Percentiles rank a stretch among this genome's conserved stretches.
These are phyloP conservation scores for Thera britannica DNA, from an alignment of 2,888 invertebrate genomes.

Conservation along the genomic window DNA sequence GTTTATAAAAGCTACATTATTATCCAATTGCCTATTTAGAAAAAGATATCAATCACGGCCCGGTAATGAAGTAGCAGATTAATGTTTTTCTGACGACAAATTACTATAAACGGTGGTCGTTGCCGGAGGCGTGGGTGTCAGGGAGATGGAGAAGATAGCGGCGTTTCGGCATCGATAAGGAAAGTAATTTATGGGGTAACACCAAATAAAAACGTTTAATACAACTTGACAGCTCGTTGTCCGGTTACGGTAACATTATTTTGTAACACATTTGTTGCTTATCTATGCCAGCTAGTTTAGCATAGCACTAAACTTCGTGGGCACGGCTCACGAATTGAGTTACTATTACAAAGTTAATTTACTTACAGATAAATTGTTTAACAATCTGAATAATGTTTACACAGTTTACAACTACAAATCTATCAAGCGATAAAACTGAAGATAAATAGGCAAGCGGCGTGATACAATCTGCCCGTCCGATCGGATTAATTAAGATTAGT, in stretches of 20 bases:
- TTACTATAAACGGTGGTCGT: slow-evolving; percentile 66
- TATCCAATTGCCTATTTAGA: slow-evolving; percentile 41
- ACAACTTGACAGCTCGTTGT: slow-evolving; percentile 40
- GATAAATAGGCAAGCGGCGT: slow-evolving; percentile 36
- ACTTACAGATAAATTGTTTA: slow-evolving; percentile 36
- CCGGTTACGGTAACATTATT: slow-evolving; percentile 29
- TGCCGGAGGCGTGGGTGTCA: slow-evolving; percentile 64
- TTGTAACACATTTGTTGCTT: slow-evolving; percentile 38
- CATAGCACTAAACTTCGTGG: slow-evolving; percentile 37
- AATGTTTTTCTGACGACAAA: slow-evolving; percentile 62
- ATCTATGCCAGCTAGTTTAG: slow-evolving; percentile 38
- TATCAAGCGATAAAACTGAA: slow-evolving; percentile 38
- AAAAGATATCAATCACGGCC: slow-evolving; percentile 51
- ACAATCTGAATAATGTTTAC: slow-evolving; percentile 35
- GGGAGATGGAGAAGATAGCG: slow-evolving; percentile 65
- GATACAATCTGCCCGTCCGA: slow-evolving; percentile 35
- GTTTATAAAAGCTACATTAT: slow-evolving; percentile 41
- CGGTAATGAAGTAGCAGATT: slow-evolving; percentile 54
- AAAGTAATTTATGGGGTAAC: slow-evolving; percentile 60
- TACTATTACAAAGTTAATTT: slow-evolving; percentile 38
- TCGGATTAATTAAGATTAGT: slow-evolving; percentile 47
- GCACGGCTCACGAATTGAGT: slow-evolving; percentile 39
- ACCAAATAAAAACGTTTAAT: slow-evolving; percentile 50
- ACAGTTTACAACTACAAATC: slow-evolving; percentile 35
- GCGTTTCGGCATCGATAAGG: slow-evolving; percentile 64